phyloP scores from a whole-genome alignment of 2,797 vertebrate species.

The Balearica regulorum region DNA sequence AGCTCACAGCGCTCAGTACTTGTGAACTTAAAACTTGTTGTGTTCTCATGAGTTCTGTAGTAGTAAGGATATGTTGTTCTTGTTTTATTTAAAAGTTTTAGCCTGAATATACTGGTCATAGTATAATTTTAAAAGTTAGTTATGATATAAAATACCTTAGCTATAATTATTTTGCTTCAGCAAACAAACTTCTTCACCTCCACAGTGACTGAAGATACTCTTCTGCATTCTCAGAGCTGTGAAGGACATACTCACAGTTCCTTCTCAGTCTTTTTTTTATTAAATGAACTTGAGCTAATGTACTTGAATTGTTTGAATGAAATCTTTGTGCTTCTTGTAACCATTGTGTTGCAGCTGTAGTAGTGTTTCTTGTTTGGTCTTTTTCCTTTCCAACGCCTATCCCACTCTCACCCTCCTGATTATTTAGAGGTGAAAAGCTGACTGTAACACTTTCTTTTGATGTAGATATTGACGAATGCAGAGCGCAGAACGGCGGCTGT shows the following conservation, averaged over 20 bases:
- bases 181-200: not conserved
- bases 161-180: not conserved
- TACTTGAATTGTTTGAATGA: not conserved
- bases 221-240: not conserved
- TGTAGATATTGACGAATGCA: slow-evolving; percentile 92
- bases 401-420: not conserved
- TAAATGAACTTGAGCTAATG: not conserved
- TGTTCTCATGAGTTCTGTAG: not conserved
- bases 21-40: not conserved
- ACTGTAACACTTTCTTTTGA: not conserved
- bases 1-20: not conserved
- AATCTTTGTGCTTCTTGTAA: not conserved
- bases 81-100: not conserved
- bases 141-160: not conserved
- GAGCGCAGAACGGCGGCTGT: slow-evolving; percentile 81
- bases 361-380: not conserved
- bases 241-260: not conserved
- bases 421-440: not conserved
- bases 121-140: not conserved
- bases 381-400: not conserved
- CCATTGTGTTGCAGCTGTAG: not conserved
- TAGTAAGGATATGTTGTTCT: not conserved
- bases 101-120: not conserved
- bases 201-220: not conserved
- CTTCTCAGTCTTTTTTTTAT: not conserved